Conservation (phyloP, 2,797 vertebrate species). For the Ceryle rudis region DNA sequence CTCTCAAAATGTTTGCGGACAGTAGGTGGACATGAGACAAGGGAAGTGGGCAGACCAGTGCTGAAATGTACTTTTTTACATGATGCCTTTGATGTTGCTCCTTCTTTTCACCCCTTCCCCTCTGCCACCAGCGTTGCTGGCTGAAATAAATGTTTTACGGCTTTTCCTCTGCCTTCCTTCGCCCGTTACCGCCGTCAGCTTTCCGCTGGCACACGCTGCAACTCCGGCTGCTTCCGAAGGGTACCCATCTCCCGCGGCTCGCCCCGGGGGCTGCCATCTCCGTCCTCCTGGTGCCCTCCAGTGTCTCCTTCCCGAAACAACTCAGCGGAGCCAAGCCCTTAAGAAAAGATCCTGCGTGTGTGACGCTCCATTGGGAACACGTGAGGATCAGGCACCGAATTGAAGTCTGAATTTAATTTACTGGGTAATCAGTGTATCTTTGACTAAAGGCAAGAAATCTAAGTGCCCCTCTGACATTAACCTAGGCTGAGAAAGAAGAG, state of each 20-base stretch:
- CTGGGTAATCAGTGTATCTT: neutral
- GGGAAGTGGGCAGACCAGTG: neutral
- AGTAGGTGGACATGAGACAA: neutral
- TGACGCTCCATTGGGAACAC: rapidly evolving
- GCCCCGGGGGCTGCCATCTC: neutral
- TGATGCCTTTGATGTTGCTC: neutral
- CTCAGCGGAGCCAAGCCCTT: neutral
- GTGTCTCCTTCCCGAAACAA: neutral
- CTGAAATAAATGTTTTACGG: neutral
- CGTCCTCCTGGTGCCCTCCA: conserved; percentile 47
- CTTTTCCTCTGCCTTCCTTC: neutral
- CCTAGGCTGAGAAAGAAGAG: neutral
- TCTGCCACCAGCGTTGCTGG: neutral
- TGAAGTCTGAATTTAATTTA: neutral
- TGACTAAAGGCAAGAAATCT: neutral
- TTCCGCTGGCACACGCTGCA: rapidly evolving
- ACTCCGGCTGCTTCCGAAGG: neutral
- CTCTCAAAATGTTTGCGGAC: rapidly evolving
- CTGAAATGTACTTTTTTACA: neutral
- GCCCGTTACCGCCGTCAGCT: rapidly evolving
- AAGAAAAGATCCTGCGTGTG: rapidly evolving
- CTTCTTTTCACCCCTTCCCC: neutral
- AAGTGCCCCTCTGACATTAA: neutral
- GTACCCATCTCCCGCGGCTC: neutral
- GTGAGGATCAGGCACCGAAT: rapidly evolving